phyloP scores from a whole-genome alignment of 2,113 vertebrate species.

The Indicator maculatus region DNA sequence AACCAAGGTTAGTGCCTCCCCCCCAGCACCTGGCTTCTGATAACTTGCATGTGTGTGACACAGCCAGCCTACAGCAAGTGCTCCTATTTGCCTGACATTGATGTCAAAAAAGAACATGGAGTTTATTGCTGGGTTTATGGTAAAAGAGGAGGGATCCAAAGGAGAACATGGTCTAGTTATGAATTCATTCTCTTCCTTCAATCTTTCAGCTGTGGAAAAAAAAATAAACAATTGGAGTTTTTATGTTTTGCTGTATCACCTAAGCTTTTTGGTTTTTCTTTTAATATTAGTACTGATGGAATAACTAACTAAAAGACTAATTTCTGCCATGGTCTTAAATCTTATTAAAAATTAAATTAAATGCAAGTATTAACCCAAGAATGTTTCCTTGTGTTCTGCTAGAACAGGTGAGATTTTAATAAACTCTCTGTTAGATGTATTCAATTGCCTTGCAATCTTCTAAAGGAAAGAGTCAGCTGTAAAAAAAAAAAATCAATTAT shows the following conservation, averaged over 20 bases:
- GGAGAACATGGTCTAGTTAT: neutral
- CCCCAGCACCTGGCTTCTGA: neutral
- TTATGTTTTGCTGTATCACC: neutral
- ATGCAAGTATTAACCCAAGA: neutral
- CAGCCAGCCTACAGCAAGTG: neutral
- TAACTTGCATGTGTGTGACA: fast-evolving
- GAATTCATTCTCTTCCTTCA: neutral
- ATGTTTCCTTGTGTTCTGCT: neutral
- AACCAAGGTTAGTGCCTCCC: neutral
- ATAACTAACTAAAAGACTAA: neutral
- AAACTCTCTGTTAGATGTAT: neutral
- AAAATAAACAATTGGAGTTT: neutral
- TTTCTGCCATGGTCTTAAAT: neutral
- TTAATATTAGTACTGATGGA: neutral
- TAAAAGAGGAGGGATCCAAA: neutral
- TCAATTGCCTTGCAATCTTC: neutral
- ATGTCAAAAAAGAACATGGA: neutral
- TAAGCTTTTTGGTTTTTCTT: neutral
- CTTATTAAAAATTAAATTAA: neutral
- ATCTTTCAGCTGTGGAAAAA: neutral
- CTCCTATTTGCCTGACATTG: neutral
- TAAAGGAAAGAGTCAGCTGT: neutral
- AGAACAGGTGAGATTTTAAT: neutral
- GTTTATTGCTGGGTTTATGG: neutral
- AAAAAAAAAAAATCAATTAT: neutral